These are phyloP conservation scores for Babyrousa celebensis DNA, from an alignment of 2,797 vertebrate genomes.

Conservation along the genomic window DNA sequence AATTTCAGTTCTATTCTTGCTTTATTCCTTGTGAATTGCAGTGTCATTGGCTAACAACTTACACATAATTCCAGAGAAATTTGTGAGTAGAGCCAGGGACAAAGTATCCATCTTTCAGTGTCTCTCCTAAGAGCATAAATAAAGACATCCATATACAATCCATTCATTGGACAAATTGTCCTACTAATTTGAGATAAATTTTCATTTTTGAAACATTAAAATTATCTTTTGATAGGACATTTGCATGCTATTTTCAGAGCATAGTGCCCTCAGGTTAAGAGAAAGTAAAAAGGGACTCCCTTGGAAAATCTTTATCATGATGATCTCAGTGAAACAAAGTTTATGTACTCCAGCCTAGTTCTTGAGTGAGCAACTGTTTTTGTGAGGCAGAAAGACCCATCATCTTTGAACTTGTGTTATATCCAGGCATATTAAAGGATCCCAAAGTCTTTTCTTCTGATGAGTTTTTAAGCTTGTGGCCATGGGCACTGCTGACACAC, in stretches of 20 bases:
- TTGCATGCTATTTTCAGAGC: not conserved
- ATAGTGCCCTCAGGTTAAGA: not conserved
- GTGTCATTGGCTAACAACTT: not conserved
- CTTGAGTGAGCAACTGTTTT: not conserved
- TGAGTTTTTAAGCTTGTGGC: slow-evolving; percentile 11
- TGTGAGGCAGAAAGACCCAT: not conserved
- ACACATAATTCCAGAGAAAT: not conserved
- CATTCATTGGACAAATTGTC: not conserved
- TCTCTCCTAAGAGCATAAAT: slow-evolving; percentile 17
- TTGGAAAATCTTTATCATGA: not conserved
- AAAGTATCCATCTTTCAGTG: not conserved
- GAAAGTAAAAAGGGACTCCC: not conserved
- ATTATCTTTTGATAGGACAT: slow-evolving; percentile 15
- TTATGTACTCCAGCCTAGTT: not conserved
- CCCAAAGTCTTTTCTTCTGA: slow-evolving; percentile 5
- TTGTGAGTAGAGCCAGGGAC: not conserved
- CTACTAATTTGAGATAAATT: not conserved
- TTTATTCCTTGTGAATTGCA: not conserved
- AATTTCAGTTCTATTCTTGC: not conserved
- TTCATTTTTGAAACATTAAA: not conserved
- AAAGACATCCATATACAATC: not conserved
- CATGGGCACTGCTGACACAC: slow-evolving; percentile 14
- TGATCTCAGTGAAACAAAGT: slow-evolving; percentile 35
- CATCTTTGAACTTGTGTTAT: not conserved
- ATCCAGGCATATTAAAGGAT: not conserved